Base-by-base conservation (phyloP, 2,113 vertebrate genomes). In the Zapus hudsonius region DNA sequence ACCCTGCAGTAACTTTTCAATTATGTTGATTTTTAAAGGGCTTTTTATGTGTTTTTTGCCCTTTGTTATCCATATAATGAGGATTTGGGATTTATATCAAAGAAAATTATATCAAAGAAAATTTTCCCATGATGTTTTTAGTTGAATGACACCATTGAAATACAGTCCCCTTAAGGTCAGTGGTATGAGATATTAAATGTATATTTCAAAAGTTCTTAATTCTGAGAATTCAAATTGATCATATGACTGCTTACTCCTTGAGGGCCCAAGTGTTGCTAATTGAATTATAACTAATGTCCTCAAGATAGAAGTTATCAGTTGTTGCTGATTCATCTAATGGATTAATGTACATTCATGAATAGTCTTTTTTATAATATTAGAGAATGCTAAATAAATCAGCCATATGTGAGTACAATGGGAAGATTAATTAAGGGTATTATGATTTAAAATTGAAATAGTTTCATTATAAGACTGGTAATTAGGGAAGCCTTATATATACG, bases 261-360 rank as follows among this genome's bases (percentile, higher is more conserved):
- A 94, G 57, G 63, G 31, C 4, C 84, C 23, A 78, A 75, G 17
- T 59, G 13, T 92, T 79, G 25, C 5, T 91, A 33, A 61, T 81
- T 94, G 36, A 66, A 33, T 42, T 52, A 63, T 70, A 96, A 92
- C 84, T 90, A 80, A 81, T 47, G 38, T 90, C 55, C 25, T 84
- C n/a, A 84, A 72, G 61, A 87, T 87, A 25, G 52, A 89, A 94
- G 33, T 70, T 92, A 78, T 69, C 19, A 88, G 61, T 72, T 89
- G 66, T 23, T 89, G 61, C 72, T 94, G 64, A 89, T 61, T 93
- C 23, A 89, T 79, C 72, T 66, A 33, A 57, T 80, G 31, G 33
- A 25, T n/a, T n/a, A n/a, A n/a, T n/a, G n/a, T n/a, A n/a, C n/a
- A n/a, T n/a, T n/a, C n/a, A n/a, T n/a, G n/a, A n/a, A n/a, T n/a